phyloP scores from a whole-genome alignment of 2,888 invertebrate species.

The Agrochola lychnidis region DNA sequence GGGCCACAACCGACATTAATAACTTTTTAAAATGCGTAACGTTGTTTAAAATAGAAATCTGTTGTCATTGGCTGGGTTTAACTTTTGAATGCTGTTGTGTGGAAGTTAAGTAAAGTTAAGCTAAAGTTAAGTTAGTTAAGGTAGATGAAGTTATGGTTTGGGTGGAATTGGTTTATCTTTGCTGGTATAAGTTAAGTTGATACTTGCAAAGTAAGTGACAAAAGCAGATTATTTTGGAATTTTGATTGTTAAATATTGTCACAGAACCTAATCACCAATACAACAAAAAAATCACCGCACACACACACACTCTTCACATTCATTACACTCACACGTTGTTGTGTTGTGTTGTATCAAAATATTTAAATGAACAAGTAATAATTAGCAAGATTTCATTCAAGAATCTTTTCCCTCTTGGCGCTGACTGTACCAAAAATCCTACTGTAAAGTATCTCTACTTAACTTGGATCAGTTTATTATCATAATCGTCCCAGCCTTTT shows the following conservation, averaged over 20 bases:
- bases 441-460: background rate
- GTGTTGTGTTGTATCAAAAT: too few relatives aligned
- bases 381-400: background rate
- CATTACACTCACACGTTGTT: too few relatives aligned
- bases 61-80: conserved; percentile 42
- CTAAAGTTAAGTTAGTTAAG: conserved; percentile 7
- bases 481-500: background rate
- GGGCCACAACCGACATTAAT: conserved; percentile 66
- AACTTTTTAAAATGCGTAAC: conserved; percentile 71
- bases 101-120: conserved; percentile 16
- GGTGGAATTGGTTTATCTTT: conserved; percentile 2
- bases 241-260: background rate
- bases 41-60: conserved; percentile 66
- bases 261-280: too few relatives aligned
- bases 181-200: background rate
- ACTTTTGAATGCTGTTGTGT: conserved; percentile 38
- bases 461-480: background rate
- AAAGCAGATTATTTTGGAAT: background rate
- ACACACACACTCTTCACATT: too few relatives aligned
- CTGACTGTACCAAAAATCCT: background rate
- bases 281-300: too few relatives aligned
- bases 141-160: conserved; percentile 27
- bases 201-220: background rate
- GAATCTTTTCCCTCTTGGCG: background rate
- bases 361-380: background rate